These are phyloP conservation scores for Caloenas nicobarica DNA, from an alignment of 2,113 vertebrate genomes.

Conservation along the genomic window DNA sequence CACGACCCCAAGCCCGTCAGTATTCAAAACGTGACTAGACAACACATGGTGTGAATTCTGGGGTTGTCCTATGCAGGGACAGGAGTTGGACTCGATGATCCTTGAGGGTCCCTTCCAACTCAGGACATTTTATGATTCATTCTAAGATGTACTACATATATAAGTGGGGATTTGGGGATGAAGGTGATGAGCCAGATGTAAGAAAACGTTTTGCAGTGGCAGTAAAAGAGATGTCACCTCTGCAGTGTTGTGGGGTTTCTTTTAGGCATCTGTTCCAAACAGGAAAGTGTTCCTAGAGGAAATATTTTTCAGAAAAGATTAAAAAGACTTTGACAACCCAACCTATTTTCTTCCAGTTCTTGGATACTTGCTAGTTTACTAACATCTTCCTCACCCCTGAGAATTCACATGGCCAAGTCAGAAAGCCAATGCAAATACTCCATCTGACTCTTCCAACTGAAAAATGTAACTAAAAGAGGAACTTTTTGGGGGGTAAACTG, in stretches of 20 bases:
- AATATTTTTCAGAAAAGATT: conserved; percentile 19
- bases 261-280: neutral
- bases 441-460: neutral
- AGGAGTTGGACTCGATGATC: too few relatives aligned
- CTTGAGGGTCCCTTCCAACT: too few relatives aligned
- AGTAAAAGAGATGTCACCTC: neutral
- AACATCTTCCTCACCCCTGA: neutral
- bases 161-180: neutral
- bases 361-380: neutral
- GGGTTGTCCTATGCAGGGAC: too few relatives aligned
- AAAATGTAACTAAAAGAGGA: neutral
- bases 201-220: neutral
- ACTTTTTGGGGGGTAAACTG: neutral
- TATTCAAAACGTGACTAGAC: too few relatives aligned
- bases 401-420: neutral
- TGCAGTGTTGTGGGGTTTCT: neutral
- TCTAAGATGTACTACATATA: neutral
- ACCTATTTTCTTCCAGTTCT: conserved; percentile 17
- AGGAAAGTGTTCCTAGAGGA: neutral
- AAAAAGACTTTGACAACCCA: conserved; percentile 1
- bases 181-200: neutral
- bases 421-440: neutral
- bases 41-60: too few relatives aligned
- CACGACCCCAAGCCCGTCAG: too few relatives aligned
- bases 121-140: too few relatives aligned